Conservation (phyloP, 53 echinoderm and acorn worm genomes). For the Paracentrotus lividus region DNA sequence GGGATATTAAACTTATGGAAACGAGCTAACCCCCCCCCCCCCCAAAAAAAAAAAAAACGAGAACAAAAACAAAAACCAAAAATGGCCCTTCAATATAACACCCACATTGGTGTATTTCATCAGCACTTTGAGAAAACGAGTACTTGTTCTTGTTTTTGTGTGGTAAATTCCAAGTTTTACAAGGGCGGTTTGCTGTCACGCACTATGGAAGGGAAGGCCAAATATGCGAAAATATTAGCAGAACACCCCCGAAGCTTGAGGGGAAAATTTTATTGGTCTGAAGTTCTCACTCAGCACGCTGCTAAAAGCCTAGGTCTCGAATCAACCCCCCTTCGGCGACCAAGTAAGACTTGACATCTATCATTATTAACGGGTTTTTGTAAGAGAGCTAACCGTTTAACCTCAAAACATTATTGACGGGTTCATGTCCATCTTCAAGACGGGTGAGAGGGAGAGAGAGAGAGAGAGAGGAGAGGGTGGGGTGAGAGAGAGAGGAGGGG, state of each 20-base stretch:
- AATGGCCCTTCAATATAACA: not conserved
- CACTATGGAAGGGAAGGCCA: conserved; percentile 45
- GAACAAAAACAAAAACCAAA: not conserved
- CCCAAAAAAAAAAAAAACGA: not conserved
- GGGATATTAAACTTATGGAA: too few relatives aligned
- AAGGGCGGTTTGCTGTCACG: conserved; percentile 37
- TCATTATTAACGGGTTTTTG: conserved; percentile 64
- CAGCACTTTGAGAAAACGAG: conserved; percentile 25
- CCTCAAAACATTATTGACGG: conserved; percentile 63
- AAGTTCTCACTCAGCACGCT: conserved; percentile 58
- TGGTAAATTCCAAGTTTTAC: conserved; percentile 26
- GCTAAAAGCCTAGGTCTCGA: conserved; percentile 47
- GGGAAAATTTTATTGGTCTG: conserved; percentile 43
- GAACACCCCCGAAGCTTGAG: conserved; percentile 59
- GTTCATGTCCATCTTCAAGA: conserved; percentile 54
- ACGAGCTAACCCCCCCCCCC: too few relatives aligned
- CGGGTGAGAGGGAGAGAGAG: not conserved
- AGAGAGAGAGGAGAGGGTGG: not conserved
- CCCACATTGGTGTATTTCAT: conserved; percentile 24
- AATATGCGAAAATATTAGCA: conserved; percentile 62
- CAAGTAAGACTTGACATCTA: conserved; percentile 64
- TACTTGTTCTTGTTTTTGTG: not conserved
- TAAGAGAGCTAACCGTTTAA: conserved; percentile 68
- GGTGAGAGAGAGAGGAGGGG: too few relatives aligned
- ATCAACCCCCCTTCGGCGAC: conserved; percentile 57